Conservation (phyloP, 1,140 invertebrate species). For the Cardiocondyla obscurior region DNA sequence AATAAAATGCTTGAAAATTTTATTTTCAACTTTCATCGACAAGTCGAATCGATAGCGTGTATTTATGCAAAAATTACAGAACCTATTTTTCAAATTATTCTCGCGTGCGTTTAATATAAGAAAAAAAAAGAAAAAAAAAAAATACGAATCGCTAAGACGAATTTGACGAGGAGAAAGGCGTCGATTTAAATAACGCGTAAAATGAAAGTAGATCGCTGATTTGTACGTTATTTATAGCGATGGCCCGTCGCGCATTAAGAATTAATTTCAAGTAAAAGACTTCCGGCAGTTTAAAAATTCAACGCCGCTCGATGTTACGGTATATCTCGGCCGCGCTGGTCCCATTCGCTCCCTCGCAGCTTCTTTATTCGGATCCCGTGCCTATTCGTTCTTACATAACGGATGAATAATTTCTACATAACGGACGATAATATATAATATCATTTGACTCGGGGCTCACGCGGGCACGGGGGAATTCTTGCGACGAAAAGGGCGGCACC, state of each 20-base stretch:
- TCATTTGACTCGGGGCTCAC: neutral
- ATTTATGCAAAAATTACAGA: neutral
- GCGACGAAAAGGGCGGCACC: neutral
- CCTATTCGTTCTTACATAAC: neutral
- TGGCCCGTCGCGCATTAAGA: conserved; percentile 21
- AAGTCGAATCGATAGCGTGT: neutral
- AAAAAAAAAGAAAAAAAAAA: no score
- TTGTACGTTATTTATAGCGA: conserved; percentile 16
- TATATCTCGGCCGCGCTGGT: neutral
- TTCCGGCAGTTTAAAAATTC: conserved; percentile 21
- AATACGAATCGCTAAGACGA: neutral
- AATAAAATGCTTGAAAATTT: neutral
- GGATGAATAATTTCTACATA: conserved; percentile 4
- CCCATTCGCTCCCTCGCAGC: neutral
- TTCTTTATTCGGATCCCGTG: neutral
- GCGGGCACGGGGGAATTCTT: conserved; percentile 5
- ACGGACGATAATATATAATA: conserved; percentile 28
- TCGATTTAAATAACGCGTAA: no score
- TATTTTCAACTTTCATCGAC: neutral
- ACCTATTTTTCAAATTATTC: neutral
- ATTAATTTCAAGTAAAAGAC: conserved; percentile 31
- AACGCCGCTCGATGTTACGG: neutral
- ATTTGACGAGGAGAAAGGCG: neutral
- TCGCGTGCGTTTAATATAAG: neutral
- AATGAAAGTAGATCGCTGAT: neutral